These are phyloP conservation scores for Nematolebias whitei DNA, from an alignment of 2,113 vertebrate species.

Conservation along the genomic window DNA sequence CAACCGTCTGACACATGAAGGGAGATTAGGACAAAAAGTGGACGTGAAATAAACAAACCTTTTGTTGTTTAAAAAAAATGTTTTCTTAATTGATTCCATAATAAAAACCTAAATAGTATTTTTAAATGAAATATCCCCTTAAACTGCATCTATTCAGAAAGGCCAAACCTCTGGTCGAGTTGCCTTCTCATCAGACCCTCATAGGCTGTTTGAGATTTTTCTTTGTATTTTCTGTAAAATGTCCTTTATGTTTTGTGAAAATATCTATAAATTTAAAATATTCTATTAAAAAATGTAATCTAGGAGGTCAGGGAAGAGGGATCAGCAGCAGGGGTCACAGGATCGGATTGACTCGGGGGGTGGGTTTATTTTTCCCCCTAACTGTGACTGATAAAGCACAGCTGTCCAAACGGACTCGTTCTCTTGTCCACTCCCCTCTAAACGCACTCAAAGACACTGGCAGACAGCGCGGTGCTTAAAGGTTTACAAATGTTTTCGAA, in stretches of 20 bases:
- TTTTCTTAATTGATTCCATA: too few relatives aligned
- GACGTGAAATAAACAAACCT: too few relatives aligned
- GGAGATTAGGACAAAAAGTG: too few relatives aligned
- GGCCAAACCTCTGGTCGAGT: too few relatives aligned
- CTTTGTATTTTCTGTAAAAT: neutral
- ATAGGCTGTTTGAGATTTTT: neutral
- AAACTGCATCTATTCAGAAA: too few relatives aligned
- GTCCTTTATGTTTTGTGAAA: neutral
- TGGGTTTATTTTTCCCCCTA: conserved; percentile 66
- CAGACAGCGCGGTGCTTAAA: neutral
- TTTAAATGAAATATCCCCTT: too few relatives aligned
- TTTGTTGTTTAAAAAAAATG: neutral
- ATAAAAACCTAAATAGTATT: too few relatives aligned
- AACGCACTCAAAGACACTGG: conserved; percentile 9
- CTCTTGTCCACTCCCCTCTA: conserved; percentile 20
- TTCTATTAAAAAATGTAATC: neutral
- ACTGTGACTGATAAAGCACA: conserved; percentile 75
- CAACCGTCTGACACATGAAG: neutral
- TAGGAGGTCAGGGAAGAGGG: too few relatives aligned
- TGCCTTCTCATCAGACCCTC: neutral
- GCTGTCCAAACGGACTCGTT: conserved; percentile 69
- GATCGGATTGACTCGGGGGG: conserved; percentile 60
- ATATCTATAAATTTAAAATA: neutral
- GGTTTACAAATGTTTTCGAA: neutral
- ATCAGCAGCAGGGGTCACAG: conserved; percentile 47